Base-by-base conservation (phyloP, 2,113 vertebrate species). In the Kryptolebias marmoratus region DNA sequence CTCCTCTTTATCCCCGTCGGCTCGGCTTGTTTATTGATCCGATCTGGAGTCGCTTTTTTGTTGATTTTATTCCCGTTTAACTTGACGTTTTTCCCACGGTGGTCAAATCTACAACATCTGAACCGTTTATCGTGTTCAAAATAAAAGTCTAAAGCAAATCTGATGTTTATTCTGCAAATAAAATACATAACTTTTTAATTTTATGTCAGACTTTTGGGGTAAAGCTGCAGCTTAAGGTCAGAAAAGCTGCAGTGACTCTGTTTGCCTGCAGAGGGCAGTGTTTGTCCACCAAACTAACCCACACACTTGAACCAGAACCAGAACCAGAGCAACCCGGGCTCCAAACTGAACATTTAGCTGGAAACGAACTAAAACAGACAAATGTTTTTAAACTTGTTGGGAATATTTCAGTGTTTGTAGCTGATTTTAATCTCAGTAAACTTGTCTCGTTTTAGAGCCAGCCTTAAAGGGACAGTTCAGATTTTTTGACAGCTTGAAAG, bases 221-320 rank as follows among this genome's bases (percentile, higher is more conserved):
- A 50, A 50, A 50, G 18, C 16, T 59, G 13, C 27, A 53, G 30
- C 31, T 7, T 32, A 45, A n/a, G 2, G 11, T 54, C 28, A 56
- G 54, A 32, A 56, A 10, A 36, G 1, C 8, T 42, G n/a, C 39
- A 2, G 53, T 64, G 53, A 12, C n/a, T 2, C 18, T 31, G n/a
- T 58, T 3, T 7, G 12, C 82, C 88, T 80, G 48, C 67, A 82
- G 90, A 52, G 89, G 88, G 89, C 87, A 92, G 81, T 84, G 72
- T 88, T 87, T 48, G 73, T 85, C 87, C 69, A 89, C 53, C 58
- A 42, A 63, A 70, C 52, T 2, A 0, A 12, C 10, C 11, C 5
- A 11, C 12, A 28, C 2, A 53, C 27, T 32, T 2, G 2, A 11
- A 42, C 15, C 16, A 52, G 16, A 8, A 4, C 22, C 13, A 28